These are phyloP conservation scores for Lycorma delicatula DNA, from an alignment of 1,140 invertebrate species.

Conservation along the genomic window DNA sequence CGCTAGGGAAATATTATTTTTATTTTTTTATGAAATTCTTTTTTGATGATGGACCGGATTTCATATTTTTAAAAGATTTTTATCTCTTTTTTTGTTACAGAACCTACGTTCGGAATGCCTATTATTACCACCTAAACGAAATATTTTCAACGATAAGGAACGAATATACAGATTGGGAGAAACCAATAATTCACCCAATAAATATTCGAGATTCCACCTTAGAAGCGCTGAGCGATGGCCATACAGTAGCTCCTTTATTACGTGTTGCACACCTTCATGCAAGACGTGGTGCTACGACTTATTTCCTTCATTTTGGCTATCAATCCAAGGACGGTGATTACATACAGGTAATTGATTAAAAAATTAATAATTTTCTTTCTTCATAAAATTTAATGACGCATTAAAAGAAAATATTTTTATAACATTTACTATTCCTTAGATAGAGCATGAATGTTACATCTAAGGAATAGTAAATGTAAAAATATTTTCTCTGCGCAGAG, in stretches of 20 bases:
- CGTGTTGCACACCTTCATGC: constrained; percentile 61
- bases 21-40: background rate
- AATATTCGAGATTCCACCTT: constrained; percentile 77
- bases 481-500: too few species aligned
- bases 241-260: constrained; percentile 62
- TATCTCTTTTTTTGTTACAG: constrained; percentile 37
- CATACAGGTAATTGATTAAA: constrained; percentile 47
- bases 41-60: background rate
- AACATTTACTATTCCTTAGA: too few species aligned
- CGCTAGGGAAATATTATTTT: background rate
- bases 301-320: constrained; percentile 73
- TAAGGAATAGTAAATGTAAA: too few species aligned
- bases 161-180: constrained; percentile 89
- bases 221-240: constrained; percentile 78
- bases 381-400: too few species aligned
- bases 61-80: background rate
- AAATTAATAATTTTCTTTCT: too few species aligned
- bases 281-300: constrained; percentile 55
- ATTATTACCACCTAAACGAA: constrained; percentile 81
- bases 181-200: constrained; percentile 73
- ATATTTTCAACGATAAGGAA: constrained; percentile 84
- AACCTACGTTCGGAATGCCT: constrained; percentile 80
- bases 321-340: constrained; percentile 65
- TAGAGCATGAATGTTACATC: too few species aligned
- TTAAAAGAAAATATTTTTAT: too few species aligned